Evolutionary conservation across 2,113 vertebrate genomes (phyloP).

Genomic region (Aegotheles bennettii): DNA sequence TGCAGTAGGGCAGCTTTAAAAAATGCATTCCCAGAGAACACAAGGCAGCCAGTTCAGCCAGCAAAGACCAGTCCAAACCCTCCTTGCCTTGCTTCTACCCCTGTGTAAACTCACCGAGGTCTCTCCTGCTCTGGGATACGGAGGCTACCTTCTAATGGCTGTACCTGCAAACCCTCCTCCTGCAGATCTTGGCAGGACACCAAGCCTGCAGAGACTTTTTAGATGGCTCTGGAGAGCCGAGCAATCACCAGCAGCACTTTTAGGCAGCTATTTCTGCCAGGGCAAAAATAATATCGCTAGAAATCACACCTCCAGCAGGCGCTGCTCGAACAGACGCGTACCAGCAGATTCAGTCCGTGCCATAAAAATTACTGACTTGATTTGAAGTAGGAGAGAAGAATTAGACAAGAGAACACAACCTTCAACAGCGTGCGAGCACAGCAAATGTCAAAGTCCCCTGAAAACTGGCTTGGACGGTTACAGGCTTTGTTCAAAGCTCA

Average conservation of each 20-base stretch:
- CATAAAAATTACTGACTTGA: not conserved
- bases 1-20: not conserved
- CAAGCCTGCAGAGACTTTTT: not conserved
- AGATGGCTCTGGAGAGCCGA: not conserved
- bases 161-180: not conserved
- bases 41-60: not conserved
- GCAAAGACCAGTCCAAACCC: not conserved
- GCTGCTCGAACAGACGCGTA: no score
- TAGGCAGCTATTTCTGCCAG: not conserved
- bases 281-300: not conserved
- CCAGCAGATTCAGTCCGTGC: rapidly evolving
- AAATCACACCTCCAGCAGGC: not conserved
- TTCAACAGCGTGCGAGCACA: not conserved
- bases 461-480: not conserved
- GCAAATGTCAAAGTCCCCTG: not conserved
- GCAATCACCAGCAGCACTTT: not conserved
- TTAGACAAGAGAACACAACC: not conserved
- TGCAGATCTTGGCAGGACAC: not conserved
- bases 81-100: not conserved
- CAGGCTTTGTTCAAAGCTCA: not conserved
- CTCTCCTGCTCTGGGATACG: rapidly evolving
- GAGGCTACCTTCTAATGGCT: not conserved
- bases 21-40: not conserved
- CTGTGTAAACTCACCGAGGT: not conserved
- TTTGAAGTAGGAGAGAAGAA: not conserved